Evolutionary conservation across 2,113 vertebrate genomes (phyloP), one percentile per base, ranked within the genome.

Genomic region (Xenus cinereus): DNA sequence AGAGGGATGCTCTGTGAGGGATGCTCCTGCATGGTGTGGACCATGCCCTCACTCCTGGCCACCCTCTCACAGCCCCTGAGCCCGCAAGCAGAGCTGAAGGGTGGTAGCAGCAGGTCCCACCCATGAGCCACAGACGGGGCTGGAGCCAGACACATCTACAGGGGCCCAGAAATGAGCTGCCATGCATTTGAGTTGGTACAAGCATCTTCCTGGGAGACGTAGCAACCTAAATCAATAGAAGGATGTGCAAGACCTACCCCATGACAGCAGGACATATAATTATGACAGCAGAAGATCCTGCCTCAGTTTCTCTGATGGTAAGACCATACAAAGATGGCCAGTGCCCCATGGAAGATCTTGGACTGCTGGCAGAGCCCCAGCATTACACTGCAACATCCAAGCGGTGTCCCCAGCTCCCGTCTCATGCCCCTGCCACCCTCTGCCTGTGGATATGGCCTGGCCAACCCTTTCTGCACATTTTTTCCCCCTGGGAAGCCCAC

Each of bases 291-390:
- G 35, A 60, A 48, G 16, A 3, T 41, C 27, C 66, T 72, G 17
- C 9, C 21, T 84, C 28, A 17, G 10, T 92, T 76, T 75, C 24
- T 69, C 21, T 1, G 1, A 35, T 15, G 18, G 27, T 27, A 62
- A 68, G 28, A 45, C 28, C 10, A 26, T 26, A 20, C 24, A 77
- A 66, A 77, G 30, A 74, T 33, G 1, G 1, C 9, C 60, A 9
- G 33, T 1, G 1, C 7, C 5, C 1, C 0, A 1, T 60, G 27
- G 69, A 67, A 59, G 57, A 43, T 30, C 60, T 66, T 43, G 33
- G 33, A 20, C 48, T 74, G 35, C 1, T 4, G 18, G 22, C 3
- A 9, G 27, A 88, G 18, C 11, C 33, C 20, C 15, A 27, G 4
- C 33, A 53, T 27, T 68, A 32, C 32, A 32, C 6, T 5, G 14